phyloP scores from a whole-genome alignment of 2,797 vertebrate genomes.

The Coccyzus lansbergi region DNA sequence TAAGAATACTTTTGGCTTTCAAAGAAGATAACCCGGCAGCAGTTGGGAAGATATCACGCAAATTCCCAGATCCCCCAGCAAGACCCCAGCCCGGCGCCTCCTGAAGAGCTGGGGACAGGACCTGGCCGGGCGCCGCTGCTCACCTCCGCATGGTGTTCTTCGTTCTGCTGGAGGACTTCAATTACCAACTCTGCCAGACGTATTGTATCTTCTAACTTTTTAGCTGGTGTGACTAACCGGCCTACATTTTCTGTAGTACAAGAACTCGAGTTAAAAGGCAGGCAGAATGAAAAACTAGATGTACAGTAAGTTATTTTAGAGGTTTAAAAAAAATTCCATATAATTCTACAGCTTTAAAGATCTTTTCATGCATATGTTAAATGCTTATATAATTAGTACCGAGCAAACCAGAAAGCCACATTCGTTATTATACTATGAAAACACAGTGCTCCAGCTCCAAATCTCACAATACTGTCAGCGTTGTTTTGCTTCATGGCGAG shows the following conservation, averaged over 20 bases:
- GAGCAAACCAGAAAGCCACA: conserved; percentile 80
- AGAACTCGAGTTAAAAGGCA: conserved; percentile 84
- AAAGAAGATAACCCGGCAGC: neutral
- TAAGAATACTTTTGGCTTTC: neutral
- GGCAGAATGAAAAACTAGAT: conserved; percentile 57
- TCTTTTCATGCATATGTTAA: conserved; percentile 82
- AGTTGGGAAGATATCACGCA: neutral
- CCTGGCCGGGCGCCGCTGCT: conserved; percentile 56
- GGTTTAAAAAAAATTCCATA: conserved; percentile 43
- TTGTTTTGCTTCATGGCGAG: conserved; percentile 53
- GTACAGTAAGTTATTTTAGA: conserved; percentile 74
- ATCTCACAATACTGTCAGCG: conserved; percentile 47
- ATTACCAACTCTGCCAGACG: conserved; percentile 97
- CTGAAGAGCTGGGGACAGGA: neutral
- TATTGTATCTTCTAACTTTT: conserved; percentile 98
- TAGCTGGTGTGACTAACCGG: conserved; percentile 95
- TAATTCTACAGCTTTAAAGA: conserved; percentile 72
- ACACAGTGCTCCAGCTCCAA: conserved; percentile 82
- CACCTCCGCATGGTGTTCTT: conserved; percentile 99
- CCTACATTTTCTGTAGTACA: conserved; percentile 99
- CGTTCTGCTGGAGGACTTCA: conserved; percentile 98
- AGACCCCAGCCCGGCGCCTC: neutral
- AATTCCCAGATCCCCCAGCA: neutral
- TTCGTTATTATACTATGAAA: conserved; percentile 75
- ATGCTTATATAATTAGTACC: conserved; percentile 80